These are phyloP conservation scores for Hassar affinis DNA, from an alignment of 2,113 vertebrate species.

Conservation along the genomic window DNA sequence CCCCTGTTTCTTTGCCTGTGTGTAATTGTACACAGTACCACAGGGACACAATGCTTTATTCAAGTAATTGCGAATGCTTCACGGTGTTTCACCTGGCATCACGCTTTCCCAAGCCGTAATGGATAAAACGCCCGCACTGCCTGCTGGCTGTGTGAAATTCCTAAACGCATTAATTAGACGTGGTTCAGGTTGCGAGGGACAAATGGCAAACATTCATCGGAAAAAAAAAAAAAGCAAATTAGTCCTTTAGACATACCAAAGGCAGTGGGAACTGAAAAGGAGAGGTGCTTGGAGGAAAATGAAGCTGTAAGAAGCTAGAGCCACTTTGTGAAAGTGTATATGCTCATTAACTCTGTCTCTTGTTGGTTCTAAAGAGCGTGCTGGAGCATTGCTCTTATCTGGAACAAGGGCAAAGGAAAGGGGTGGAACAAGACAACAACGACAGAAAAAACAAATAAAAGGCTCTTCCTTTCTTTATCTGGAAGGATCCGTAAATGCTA, in stretches of 20 bases:
- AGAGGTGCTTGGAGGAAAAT: slow-evolving; percentile 14
- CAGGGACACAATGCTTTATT: not conserved
- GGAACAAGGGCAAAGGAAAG: slow-evolving; percentile 18
- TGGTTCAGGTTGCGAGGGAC: slow-evolving; percentile 30
- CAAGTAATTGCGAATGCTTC: slow-evolving; percentile 6
- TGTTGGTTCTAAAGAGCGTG: slow-evolving; percentile 44
- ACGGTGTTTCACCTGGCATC: not conserved
- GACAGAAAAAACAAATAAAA: too few relatives aligned
- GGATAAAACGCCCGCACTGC: slow-evolving; percentile 14
- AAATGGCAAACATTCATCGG: slow-evolving; percentile 36
- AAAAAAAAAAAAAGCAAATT: slow-evolving; percentile 23
- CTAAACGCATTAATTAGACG: slow-evolving; percentile 48
- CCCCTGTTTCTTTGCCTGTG: too few relatives aligned
- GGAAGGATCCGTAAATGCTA: slow-evolving; percentile 43
- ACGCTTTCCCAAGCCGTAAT: slow-evolving; percentile 26
- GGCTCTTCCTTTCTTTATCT: slow-evolving; percentile 41
- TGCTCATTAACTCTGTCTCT: slow-evolving; percentile 46
- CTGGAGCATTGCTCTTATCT: slow-evolving; percentile 40
- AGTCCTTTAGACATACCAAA: slow-evolving; percentile 24
- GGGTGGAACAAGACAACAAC: slow-evolving; percentile 22
- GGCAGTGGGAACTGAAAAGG: slow-evolving; percentile 15
- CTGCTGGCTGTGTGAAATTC: slow-evolving; percentile 27
- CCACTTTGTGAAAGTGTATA: slow-evolving; percentile 35
- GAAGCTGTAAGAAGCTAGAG: slow-evolving; percentile 19
- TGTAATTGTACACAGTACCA: not conserved